A percentile compares a stretch with the other conserved stretches of the same genome.
Evolutionary conservation across 1,140 invertebrate genomes (phyloP).

Genomic region (Hermetia illucens): DNA sequence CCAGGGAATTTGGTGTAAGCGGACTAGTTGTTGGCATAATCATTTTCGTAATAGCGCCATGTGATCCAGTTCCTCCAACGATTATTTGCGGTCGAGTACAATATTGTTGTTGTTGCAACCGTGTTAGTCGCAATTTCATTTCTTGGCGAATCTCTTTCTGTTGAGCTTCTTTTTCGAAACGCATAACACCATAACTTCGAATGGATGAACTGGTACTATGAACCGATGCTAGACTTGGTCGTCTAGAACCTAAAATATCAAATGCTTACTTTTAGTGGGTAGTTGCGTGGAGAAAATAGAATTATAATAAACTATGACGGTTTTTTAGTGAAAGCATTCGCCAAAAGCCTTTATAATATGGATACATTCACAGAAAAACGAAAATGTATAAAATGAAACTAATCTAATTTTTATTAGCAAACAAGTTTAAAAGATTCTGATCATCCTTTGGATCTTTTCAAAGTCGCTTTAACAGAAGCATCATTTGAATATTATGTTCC

Average conservation of each 20-base stretch:
- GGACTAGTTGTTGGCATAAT: slow-evolving; percentile 52
- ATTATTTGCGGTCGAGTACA: slow-evolving; percentile 29
- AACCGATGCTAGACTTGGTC: slow-evolving; percentile 64
- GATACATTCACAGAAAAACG: no score
- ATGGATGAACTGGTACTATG: slow-evolving; percentile 66
- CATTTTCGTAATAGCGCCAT: slow-evolving; percentile 16
- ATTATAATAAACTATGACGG: no score
- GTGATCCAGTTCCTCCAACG: slow-evolving; percentile 19
- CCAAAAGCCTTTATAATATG: no score
- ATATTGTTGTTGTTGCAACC: slow-evolving; percentile 34
- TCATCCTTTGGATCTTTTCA: no score
- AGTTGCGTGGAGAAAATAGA: no score
- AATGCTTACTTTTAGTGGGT: no score
- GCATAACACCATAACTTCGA: slow-evolving; percentile 58
- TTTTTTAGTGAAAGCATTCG: no score
- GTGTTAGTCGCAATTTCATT: slow-evolving; percentile 54
- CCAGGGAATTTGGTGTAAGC: slow-evolving; percentile 57
- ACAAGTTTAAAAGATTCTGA: no score
- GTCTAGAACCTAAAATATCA: slow-evolving; percentile 57
- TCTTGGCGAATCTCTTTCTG: slow-evolving; percentile 59
- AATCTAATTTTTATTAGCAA: no score
- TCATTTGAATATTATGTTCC: no score
- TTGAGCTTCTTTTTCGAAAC: slow-evolving; percentile 60
- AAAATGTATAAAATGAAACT: no score
- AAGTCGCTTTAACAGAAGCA: no score